Conservation (phyloP, 2,113 vertebrate genomes). For the Bagarius yarrelli region DNA sequence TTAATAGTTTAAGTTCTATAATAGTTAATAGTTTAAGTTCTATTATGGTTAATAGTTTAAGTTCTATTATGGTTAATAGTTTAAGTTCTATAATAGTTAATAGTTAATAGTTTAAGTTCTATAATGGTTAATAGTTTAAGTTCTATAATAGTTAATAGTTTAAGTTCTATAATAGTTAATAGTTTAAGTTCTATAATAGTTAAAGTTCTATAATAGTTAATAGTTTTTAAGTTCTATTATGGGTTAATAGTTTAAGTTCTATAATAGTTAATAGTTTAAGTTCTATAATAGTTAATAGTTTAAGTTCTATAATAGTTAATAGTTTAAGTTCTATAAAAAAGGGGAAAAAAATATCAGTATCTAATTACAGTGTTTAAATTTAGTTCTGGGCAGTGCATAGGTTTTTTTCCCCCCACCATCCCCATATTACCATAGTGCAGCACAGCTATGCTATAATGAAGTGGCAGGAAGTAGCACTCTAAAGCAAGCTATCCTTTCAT, state of each 20-base stretch:
- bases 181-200: slow-evolving; percentile 3
- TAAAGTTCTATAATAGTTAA: neutral
- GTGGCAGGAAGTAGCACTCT: slow-evolving; percentile 5
- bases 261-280: neutral
- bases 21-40: slow-evolving; percentile 4
- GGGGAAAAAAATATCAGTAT: slow-evolving; percentile 15
- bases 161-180: neutral
- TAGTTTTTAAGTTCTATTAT: neutral
- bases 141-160: neutral
- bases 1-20: neutral
- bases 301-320: neutral
- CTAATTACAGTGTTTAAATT: slow-evolving; percentile 24
- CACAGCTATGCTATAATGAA: slow-evolving; percentile 7
- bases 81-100: neutral
- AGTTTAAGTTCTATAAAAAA: neutral
- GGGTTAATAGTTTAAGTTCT: slow-evolving; percentile 4
- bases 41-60: neutral
- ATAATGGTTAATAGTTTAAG: neutral
- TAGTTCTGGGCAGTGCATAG: slow-evolving; percentile 5
- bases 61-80: neutral
- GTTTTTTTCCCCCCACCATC: neutral
- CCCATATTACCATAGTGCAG: neutral
- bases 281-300: neutral
- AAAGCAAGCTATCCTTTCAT: slow-evolving; percentile 18
- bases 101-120: slow-evolving; percentile 4